phyloP scores from a whole-genome alignment of 2,888 invertebrate genomes.

The Pherbina coryleti region DNA sequence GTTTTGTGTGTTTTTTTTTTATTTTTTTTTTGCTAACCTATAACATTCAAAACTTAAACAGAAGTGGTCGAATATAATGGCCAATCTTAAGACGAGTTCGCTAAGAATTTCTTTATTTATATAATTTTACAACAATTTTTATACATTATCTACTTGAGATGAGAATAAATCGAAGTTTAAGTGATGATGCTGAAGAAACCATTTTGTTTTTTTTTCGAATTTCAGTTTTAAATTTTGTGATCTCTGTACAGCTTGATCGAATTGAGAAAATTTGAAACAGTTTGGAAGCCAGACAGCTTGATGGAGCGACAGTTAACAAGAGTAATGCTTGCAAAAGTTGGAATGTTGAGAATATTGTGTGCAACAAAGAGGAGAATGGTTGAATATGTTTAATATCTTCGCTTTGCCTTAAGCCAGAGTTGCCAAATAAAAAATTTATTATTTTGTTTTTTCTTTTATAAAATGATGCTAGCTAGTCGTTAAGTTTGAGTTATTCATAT shows the following conservation, averaged over 20 bases:
- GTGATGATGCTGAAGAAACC: slow-evolving; percentile 12
- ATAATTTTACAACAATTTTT: neutral
- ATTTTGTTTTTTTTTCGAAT: slow-evolving; percentile 1
- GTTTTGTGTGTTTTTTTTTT: neutral
- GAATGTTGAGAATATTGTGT: neutral
- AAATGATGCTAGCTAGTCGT: slow-evolving; percentile 7
- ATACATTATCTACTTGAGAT: slow-evolving; percentile 14
- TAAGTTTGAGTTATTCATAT: neutral
- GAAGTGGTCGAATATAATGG: no score
- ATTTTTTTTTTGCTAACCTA: neutral
- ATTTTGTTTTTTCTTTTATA: neutral
- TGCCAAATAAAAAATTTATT: no score
- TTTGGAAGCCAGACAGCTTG: no score
- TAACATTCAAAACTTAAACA: neutral
- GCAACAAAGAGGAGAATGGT: no score
- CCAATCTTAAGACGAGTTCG: no score
- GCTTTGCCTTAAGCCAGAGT: no score
- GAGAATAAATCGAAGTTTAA: slow-evolving; percentile 8
- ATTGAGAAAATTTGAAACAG: no score
- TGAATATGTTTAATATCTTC: neutral
- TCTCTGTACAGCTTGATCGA: neutral
- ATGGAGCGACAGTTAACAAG: no score
- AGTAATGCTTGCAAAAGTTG: neutral
- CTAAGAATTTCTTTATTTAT: neutral
- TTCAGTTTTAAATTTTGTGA: neutral